Evolutionary conservation across 2,113 vertebrate genomes (phyloP).

Genomic region (Poeciliopsis prolifica): DNA sequence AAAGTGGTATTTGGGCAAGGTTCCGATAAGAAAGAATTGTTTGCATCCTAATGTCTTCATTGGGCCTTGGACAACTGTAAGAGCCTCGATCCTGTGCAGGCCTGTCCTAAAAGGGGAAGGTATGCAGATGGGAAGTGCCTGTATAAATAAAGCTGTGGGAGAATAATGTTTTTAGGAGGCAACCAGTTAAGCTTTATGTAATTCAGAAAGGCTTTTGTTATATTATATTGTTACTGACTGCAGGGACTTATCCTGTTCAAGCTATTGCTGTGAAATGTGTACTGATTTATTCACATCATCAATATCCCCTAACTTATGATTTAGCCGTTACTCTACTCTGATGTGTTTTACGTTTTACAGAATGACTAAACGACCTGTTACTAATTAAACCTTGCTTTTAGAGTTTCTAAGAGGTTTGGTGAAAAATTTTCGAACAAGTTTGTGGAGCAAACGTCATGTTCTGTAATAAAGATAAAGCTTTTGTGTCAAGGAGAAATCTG

Average conservation of each 20-base stretch:
- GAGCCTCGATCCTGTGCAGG: background rate
- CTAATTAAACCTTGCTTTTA: too few relatives aligned
- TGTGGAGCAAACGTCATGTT: background rate
- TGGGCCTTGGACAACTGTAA: background rate
- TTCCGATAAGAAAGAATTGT: background rate
- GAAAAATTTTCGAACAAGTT: too few relatives aligned
- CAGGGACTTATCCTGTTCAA: background rate
- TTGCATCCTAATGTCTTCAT: background rate
- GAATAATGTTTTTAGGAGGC: background rate
- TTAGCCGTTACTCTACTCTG: background rate
- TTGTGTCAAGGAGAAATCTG: background rate
- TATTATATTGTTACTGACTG: background rate
- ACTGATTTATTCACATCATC: background rate
- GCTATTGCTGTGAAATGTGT: background rate
- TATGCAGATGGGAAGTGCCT: constrained; percentile 22
- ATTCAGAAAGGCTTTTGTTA: background rate
- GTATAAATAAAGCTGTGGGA: constrained; percentile 37
- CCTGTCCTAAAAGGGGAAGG: constrained; percentile 27
- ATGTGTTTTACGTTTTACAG: background rate
- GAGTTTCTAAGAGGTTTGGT: too few relatives aligned
- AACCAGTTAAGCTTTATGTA: background rate
- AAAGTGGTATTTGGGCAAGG: background rate
- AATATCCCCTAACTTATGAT: background rate
- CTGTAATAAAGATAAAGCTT: background rate
- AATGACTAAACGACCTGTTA: background rate